phyloP scores from a whole-genome alignment of 2,888 invertebrate species.

The Heliconius charithonia region DNA sequence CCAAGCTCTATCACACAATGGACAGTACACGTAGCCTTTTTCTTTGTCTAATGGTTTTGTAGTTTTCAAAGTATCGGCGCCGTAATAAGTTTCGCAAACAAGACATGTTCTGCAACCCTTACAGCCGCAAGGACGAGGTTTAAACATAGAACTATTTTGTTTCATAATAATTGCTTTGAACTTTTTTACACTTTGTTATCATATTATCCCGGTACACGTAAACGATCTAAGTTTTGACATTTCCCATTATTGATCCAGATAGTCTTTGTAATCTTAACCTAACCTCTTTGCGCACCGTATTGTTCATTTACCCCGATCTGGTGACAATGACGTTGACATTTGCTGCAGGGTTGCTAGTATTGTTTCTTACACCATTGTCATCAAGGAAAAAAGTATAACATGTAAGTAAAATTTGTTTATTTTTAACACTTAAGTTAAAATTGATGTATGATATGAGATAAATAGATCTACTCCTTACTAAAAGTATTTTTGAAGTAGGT shows the following conservation, averaged over 20 bases:
- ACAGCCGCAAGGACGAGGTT: constrained; percentile 92
- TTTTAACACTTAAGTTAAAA: not conserved
- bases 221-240: constrained; percentile 10
- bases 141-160: constrained; percentile 44
- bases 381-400: no score
- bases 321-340: constrained; percentile 1
- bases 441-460: not conserved
- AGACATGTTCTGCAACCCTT: constrained; percentile 96
- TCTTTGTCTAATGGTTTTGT: constrained; percentile 75
- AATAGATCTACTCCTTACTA: not conserved
- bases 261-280: constrained; percentile 11
- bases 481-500: no score
- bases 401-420: no score
- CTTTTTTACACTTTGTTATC: not conserved
- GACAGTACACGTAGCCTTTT: constrained; percentile 89
- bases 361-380: no score
- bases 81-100: constrained; percentile 89
- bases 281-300: not conserved
- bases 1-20: constrained; percentile 89
- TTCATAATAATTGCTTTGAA: constrained; percentile 26
- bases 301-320: no score
- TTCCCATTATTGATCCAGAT: constrained; percentile 16
- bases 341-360: not conserved
- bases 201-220: constrained; percentile 9
- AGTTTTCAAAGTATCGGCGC: constrained; percentile 68